phyloP scores from a whole-genome alignment of 2,888 invertebrate genomes.

The Malthinus flaveolus region DNA sequence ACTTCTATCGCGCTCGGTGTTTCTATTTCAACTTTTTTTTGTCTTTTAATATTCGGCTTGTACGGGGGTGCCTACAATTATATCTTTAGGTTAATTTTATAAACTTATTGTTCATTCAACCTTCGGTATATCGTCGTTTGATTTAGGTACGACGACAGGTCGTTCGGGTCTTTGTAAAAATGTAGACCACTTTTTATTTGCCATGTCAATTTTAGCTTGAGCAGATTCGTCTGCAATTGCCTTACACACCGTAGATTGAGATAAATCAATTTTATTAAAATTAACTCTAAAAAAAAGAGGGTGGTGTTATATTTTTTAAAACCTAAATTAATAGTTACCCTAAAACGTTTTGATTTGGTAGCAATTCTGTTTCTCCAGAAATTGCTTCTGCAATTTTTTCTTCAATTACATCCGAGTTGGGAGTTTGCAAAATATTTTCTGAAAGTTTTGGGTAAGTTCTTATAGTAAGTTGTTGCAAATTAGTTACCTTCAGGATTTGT shows the following conservation, averaged over 20 bases:
- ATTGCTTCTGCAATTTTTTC: slow-evolving; percentile 70
- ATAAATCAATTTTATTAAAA: slow-evolving; percentile 25
- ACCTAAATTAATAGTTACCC: slow-evolving; percentile 55
- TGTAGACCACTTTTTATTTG: slow-evolving; percentile 70
- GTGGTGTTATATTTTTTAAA: background rate
- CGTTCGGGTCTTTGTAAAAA: slow-evolving; percentile 76
- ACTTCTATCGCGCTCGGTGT: background rate
- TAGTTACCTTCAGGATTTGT: too few species aligned
- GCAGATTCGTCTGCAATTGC: slow-evolving; percentile 57
- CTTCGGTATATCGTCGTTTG: slow-evolving; percentile 39
- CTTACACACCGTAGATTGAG: slow-evolving; percentile 20
- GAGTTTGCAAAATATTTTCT: background rate
- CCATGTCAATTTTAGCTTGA: slow-evolving; percentile 58
- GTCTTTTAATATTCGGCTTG: slow-evolving; percentile 49
- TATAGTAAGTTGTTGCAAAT: too few species aligned
- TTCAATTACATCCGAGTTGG: slow-evolving; percentile 46
- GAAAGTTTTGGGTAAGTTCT: too few species aligned
- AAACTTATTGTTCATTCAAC: slow-evolving; percentile 31
- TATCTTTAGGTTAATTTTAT: background rate
- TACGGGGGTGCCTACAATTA: slow-evolving; percentile 46
- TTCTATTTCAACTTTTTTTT: slow-evolving; percentile 43
- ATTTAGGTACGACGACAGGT: slow-evolving; percentile 60
- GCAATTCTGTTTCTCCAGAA: slow-evolving; percentile 69
- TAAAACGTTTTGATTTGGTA: slow-evolving; percentile 67
- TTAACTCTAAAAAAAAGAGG: slow-evolving; percentile 11